phyloP scores from a whole-genome alignment of 2,888 invertebrate genomes.

The Cantharis rustica region DNA sequence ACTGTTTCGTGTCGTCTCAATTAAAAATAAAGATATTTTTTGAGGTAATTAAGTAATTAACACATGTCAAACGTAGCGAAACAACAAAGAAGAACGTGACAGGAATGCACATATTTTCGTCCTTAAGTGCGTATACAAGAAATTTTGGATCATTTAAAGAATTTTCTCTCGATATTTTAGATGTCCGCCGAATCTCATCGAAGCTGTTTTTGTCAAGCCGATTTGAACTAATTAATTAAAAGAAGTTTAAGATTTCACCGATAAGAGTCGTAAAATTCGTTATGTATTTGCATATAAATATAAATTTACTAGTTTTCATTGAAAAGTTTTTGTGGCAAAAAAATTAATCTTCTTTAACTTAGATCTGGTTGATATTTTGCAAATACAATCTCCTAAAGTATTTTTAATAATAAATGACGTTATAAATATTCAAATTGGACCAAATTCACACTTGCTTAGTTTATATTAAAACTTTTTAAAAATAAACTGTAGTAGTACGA shows the following conservation, averaged over 20 bases:
- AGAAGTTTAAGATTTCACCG: neutral
- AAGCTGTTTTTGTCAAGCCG: neutral
- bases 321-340: neutral
- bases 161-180: neutral
- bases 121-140: neutral
- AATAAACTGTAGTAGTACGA: neutral
- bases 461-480: neutral
- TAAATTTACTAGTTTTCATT: neutral
- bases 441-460: neutral
- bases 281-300: neutral
- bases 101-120: neutral
- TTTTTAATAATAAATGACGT: neutral
- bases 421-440: neutral
- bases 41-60: neutral
- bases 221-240: neutral
- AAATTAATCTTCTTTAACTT: neutral
- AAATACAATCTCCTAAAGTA: neutral
- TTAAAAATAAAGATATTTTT: neutral
- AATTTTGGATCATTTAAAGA: neutral
- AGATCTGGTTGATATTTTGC: neutral
- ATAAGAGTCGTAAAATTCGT: neutral
- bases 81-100: neutral
- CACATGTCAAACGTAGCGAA: neutral
- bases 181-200: neutral
- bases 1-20: neutral